A percentile compares a stretch with the other conserved stretches of the same genome.
Conservation (phyloP, 2,888 invertebrate species). For the Caenorhabditis auriculariae region DNA sequence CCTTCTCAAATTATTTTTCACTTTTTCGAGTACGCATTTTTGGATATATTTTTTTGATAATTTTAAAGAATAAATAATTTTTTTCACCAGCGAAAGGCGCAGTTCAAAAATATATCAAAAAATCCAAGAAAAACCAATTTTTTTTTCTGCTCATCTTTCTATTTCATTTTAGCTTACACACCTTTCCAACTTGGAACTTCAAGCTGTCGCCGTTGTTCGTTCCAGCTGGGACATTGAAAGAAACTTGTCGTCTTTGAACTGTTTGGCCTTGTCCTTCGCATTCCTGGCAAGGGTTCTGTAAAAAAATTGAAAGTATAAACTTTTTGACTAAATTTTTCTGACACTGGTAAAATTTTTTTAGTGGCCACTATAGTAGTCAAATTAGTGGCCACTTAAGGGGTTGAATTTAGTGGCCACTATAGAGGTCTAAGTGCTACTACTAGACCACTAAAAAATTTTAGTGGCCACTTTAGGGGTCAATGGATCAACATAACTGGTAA, state of each 20-base stretch:
- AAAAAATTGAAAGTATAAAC: background rate
- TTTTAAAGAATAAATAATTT: no score
- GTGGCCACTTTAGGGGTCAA: no score
- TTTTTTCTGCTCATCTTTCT: background rate
- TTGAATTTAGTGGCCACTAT: no score
- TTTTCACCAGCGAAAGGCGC: no score
- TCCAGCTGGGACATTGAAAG: conserved; percentile 87
- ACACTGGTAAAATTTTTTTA: no score
- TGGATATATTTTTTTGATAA: background rate
- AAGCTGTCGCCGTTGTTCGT: conserved; percentile 97
- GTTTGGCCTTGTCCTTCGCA: conserved; percentile 87
- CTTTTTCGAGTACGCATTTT: background rate
- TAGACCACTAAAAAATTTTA: no score
- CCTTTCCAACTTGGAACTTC: conserved; percentile 83
- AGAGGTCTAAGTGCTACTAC: no score
- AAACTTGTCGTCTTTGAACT: conserved; percentile 80
- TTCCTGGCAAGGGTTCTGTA: conserved; percentile 68
- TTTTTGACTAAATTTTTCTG: background rate
- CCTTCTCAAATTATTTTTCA: background rate
- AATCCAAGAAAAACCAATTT: no score
- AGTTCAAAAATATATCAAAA: no score
- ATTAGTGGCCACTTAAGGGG: no score
- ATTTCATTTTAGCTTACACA: conserved; percentile 6
- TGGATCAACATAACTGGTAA: no score
- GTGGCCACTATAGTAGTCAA: no score